Evolutionary conservation across 1,140 invertebrate species (phyloP), one percentile per base, ranked within the genome.

Genomic region (Drosophila bifasciata): DNA sequence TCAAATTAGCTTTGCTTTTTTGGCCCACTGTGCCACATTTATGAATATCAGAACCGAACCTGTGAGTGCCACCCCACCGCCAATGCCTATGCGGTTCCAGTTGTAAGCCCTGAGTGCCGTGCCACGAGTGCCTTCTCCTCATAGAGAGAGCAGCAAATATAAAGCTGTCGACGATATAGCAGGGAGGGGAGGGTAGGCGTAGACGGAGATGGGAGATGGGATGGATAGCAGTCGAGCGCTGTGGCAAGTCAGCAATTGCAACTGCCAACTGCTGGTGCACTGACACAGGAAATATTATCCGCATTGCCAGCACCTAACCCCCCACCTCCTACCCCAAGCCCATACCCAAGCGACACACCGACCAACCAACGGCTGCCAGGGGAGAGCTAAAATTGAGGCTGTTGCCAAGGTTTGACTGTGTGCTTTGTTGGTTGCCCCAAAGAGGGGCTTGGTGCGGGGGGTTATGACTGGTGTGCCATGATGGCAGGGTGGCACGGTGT

Each of bases 261-360:
- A 77, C 71, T 81, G 77, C 73, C 77, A 85, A 83, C 79, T 78
- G 83, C 81, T 77, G 75, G 58, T 79, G 79, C 79, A 88, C 83
- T 88, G 81, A 70, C 81, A 86, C 83, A 88, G 81, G 83, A 88
- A 81, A 88, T 86, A 86, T 88, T 86, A 86, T 86, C 83, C 83
- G 83, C 81, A 88, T 77, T 86, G 81, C 63, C 81, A 85, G 79
- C 66, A 64, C 64, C 68, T 68, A 59, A 59, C 53, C 21, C 28
- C 13, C n/a, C 6, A 3, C 25, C n/a, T 5, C 9, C 3, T 8
- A 11, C 9, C 9, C 3, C n/a, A 11, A n/a, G n/a, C n/a, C n/a
- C n/a, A n/a, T n/a, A n/a, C n/a, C n/a, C 11, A 9, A 9, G 17
- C 15, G 2, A 28, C 28, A 2, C 0, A 21, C 17, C 51, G 6